Percentiles rank a stretch among this genome's conserved stretches.
Conservation (phyloP, 2,797 vertebrate genomes). For the Myiotriccus ornatus region DNA sequence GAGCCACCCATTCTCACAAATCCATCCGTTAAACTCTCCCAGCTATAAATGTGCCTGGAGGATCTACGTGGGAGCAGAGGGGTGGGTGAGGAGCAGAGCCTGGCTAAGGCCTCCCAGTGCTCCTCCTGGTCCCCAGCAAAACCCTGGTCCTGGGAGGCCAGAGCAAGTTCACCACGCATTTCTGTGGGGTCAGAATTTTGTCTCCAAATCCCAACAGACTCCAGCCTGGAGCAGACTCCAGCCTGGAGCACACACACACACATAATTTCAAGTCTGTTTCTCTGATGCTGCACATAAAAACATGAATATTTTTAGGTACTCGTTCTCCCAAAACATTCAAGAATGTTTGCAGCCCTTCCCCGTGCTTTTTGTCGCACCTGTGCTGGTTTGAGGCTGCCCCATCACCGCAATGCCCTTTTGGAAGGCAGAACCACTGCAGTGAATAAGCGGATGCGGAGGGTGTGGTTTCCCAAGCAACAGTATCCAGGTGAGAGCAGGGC, state of each 20-base stretch:
- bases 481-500: neutral
- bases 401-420: rapidly evolving
- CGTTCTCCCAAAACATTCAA: neutral
- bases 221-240: neutral
- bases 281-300: neutral
- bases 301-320: neutral
- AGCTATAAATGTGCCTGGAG: neutral
- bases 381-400: neutral
- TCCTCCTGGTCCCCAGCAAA: neutral
- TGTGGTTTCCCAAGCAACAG: conserved; percentile 22
- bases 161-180: neutral
- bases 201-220: neutral
- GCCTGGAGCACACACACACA: neutral
- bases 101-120: neutral
- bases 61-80: neutral
- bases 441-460: neutral
- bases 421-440: neutral
- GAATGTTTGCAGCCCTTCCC: neutral
- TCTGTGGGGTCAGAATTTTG: neutral
- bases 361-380: neutral
- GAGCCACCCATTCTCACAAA: neutral
- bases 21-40: too few species aligned
- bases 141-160: neutral
- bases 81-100: neutral
- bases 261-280: neutral